Evolutionary conservation across 2,113 vertebrate species (phyloP).

Genomic region (Platanista minor): DNA sequence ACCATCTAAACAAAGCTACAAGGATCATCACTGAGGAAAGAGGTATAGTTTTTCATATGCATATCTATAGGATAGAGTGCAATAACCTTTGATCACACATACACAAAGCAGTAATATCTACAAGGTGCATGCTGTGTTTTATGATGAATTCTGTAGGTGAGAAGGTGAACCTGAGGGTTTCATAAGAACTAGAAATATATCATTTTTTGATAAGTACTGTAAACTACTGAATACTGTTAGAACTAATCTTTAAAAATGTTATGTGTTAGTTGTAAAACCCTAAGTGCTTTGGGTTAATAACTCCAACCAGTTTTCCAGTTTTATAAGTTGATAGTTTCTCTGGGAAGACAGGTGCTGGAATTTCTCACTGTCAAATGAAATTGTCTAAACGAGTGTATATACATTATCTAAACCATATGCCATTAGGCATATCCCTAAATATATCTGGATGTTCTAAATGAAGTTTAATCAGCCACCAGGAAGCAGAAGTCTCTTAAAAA

Average conservation of each 20-base stretch:
- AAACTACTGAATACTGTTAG: background rate
- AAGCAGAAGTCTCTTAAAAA: conserved; percentile 40
- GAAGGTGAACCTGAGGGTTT: background rate
- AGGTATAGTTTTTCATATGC: background rate
- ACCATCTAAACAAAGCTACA: background rate
- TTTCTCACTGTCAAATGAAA: background rate
- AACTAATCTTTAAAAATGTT: background rate
- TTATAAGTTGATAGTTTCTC: conserved; percentile 8
- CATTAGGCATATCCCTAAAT: background rate
- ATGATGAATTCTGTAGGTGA: background rate
- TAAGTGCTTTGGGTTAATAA: conserved; percentile 26
- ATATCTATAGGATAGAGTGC: background rate
- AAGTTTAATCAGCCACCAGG: conserved; percentile 39
- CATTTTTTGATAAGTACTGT: background rate
- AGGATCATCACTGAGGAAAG: background rate
- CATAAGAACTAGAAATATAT: background rate
- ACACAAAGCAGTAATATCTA: background rate
- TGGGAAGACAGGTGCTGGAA: background rate
- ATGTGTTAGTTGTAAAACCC: conserved; percentile 2
- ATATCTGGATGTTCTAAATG: background rate
- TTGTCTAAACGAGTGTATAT: background rate
- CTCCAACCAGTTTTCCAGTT: background rate
- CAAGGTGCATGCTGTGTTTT: background rate
- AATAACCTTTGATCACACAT: background rate
- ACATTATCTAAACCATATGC: background rate